A percentile compares a stretch with the other conserved stretches of the same genome.
Evolutionary conservation across 2,888 invertebrate species (phyloP).

Genomic region (Himalopsyche anomala): DNA sequence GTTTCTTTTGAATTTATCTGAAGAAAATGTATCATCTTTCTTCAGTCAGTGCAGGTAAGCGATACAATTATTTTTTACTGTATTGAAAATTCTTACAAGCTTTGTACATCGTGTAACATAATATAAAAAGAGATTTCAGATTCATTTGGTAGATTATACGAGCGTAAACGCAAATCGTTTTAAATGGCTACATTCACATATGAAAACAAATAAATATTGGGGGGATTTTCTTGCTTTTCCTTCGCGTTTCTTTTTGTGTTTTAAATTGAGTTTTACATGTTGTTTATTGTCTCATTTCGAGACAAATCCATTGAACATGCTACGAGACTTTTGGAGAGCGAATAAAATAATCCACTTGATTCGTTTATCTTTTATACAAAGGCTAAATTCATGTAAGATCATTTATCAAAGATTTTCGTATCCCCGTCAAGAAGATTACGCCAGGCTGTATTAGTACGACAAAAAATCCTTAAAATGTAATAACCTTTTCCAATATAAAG

Average conservation of each 20-base stretch:
- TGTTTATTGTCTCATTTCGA: conserved; percentile 27
- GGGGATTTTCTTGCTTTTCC: conserved; percentile 17
- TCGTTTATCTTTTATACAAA: conserved; percentile 21
- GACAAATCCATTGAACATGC: conserved; percentile 28
- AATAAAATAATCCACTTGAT: background rate
- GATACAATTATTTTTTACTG: conserved; percentile 12
- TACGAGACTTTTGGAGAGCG: conserved; percentile 3
- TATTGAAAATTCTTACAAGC: background rate
- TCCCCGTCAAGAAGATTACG: background rate
- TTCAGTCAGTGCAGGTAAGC: background rate
- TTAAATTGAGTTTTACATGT: conserved; percentile 34
- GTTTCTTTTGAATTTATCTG: background rate
- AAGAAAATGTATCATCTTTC: background rate
- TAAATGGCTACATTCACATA: conserved; percentile 30
- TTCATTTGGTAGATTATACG: conserved; percentile 29
- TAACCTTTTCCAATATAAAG: background rate
- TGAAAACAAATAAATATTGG: conserved; percentile 30
- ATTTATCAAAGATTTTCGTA: background rate
- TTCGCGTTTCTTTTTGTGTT: conserved; percentile 7
- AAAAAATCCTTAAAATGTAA: background rate
- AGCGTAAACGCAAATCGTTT: conserved; percentile 2
- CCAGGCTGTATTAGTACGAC: background rate
- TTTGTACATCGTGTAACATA: background rate
- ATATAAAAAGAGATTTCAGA: conserved; percentile 1
- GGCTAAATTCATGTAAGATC: conserved; percentile 15